Conservation (phyloP, 2,797 vertebrate genomes). For the Artibeus lituratus region DNA sequence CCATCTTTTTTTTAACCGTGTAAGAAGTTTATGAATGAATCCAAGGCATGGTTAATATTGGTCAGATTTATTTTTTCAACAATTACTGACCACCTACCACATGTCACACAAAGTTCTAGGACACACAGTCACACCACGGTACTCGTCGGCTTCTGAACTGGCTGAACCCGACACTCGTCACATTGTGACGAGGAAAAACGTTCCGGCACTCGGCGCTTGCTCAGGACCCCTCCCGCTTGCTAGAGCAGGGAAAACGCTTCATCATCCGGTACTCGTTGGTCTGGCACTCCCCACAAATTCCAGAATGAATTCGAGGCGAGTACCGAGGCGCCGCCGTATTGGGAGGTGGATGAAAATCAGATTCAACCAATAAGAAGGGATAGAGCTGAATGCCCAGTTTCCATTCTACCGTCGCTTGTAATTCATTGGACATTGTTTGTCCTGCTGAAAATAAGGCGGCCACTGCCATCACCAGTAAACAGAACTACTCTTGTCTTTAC, state of each 20-base stretch:
- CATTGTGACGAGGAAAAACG: too few relatives aligned
- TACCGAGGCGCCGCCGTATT: not conserved
- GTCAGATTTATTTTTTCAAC: not conserved
- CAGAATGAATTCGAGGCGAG: not conserved
- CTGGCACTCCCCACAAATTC: not conserved
- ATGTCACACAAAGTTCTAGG: not conserved
- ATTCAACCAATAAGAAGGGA: slow-evolving; percentile 9
- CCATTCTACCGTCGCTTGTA: not conserved
- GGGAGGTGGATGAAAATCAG: slow-evolving; percentile 29
- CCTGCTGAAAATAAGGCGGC: not conserved
- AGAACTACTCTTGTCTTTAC: not conserved
- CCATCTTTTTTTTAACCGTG: slow-evolving; percentile 18
- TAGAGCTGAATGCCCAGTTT: not conserved
- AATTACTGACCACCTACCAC: not conserved
- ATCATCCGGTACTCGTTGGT: rapidly evolving
- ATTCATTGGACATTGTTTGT: not conserved
- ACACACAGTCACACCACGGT: not conserved
- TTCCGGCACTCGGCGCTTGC: too few relatives aligned
- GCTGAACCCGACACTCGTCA: too few relatives aligned
- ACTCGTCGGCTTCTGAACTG: not conserved
- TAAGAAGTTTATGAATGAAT: not conserved
- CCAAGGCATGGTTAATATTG: not conserved
- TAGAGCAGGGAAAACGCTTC: not conserved
- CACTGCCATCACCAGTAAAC: not conserved
- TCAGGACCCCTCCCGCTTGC: too few relatives aligned